These are phyloP conservation scores for Coturnix japonica DNA, from an alignment of 2,113 vertebrate species.

Conservation along the genomic window DNA sequence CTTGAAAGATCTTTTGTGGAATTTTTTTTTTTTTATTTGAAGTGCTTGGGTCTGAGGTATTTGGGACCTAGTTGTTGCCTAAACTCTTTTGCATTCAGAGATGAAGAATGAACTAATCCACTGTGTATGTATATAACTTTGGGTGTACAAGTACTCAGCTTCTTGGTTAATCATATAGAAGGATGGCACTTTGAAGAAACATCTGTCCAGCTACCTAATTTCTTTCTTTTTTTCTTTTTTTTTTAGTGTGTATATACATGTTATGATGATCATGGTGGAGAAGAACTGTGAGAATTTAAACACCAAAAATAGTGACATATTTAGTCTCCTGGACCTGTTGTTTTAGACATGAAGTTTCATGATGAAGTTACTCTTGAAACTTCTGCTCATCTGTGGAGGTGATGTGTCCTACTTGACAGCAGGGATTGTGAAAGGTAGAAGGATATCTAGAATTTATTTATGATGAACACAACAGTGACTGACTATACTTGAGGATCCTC, in stretches of 20 bases:
- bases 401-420: fast-evolving
- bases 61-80: not conserved
- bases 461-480: not conserved
- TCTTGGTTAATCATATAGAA: not conserved
- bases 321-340: not conserved
- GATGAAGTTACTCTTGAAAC: not conserved
- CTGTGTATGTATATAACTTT: fast-evolving
- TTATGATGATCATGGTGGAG: not conserved
- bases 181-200: not conserved
- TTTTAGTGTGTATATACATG: not conserved
- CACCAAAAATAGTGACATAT: not conserved
- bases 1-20: not conserved
- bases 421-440: not conserved
- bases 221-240: too few relatives aligned
- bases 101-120: not conserved
- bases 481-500: not conserved
- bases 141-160: not conserved
- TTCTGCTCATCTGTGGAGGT: not conserved
- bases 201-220: too few relatives aligned
- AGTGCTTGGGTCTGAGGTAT: not conserved
- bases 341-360: not conserved
- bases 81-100: not conserved
- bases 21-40: not conserved
- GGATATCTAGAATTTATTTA: not conserved
- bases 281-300: not conserved